Base-by-base conservation (phyloP, 2,888 invertebrate genomes). In the Autographa pulchrina region DNA sequence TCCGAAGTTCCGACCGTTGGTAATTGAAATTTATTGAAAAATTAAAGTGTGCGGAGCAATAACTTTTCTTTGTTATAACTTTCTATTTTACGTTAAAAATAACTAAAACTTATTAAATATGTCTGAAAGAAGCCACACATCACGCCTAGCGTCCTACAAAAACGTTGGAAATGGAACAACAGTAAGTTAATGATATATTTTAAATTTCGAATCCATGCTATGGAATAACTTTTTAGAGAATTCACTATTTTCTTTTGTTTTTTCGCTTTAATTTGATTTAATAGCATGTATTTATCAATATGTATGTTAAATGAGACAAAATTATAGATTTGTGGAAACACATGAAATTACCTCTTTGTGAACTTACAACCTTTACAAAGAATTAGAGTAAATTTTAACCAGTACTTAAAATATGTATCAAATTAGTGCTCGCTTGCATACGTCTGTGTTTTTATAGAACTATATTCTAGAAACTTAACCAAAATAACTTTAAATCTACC, bases 161-260 rank as follows among this genome's bases (percentile, higher is more conserved):
- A 98, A 98, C 91, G 97, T 97, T 88, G 97, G 97, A 25, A 97
- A 97, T 80, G 98, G 97, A 85, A 95, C 96, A 0, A 97, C 97
- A 89, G 98, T 98, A 96, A 96, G 94, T 90, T n/a, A n/a, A 0
- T n/a, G n/a, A 48, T 3, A n/a, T n/a, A n/a, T 72, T 68, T 71
- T 68, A 58, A 66, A 72, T 61, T 65, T 65, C 20, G 11, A 70
- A 75, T 52, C 58, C 52, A 48, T 68, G n/a, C 13, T 54, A 71
- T 48, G 9, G 2, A n/a, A 16, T 20, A 11, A 16, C 32, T 54
- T 56, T 38, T 67, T 48, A 0, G 18, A 7, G 18, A 35, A 31
- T 63, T 66, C 56, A 41, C 58, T 38, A 20, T 41, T 56, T n/a
- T 3, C n/a, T 16, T 16, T 48, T 48, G 48, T n/a, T n/a, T 48